Percentiles rank a stretch among this genome's conserved stretches.
phyloP scores from a whole-genome alignment of 2,797 vertebrate species.

The Parotocinclus haroldoi region DNA sequence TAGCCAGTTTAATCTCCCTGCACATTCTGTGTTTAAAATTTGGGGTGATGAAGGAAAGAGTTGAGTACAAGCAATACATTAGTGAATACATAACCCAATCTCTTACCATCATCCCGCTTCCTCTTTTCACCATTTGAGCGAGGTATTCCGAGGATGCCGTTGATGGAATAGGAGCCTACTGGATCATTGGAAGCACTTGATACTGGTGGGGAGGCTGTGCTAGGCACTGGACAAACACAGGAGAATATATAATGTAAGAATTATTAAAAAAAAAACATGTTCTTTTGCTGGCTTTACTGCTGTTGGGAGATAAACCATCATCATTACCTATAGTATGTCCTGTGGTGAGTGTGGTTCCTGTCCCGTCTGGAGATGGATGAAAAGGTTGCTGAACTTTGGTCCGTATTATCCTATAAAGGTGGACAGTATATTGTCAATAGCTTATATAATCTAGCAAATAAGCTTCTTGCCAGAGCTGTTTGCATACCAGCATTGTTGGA shows the following conservation, averaged over 20 bases:
- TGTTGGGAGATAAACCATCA: conserved; percentile 1
- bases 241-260: conserved; percentile 15
- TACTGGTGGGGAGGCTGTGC: conserved; percentile 94
- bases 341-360: conserved; percentile 83
- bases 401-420: conserved; percentile 90
- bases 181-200: conserved; percentile 98
- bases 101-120: conserved; percentile 98
- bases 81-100: conserved; percentile 50
- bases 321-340: conserved; percentile 96
- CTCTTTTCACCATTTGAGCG: conserved; percentile 98
- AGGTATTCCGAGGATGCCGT: conserved; percentile 98
- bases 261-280: neutral
- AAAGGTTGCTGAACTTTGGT: conserved; percentile 99
- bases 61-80: conserved; percentile 36
- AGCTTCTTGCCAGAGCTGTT: conserved; percentile 43
- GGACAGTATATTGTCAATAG: conserved; percentile 40
- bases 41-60: conserved; percentile 42
- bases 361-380: conserved; percentile 94
- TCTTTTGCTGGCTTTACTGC: neutral
- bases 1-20: too few species aligned
- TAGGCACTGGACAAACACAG: conserved; percentile 79
- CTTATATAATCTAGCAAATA: neutral
- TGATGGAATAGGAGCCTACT: conserved; percentile 99
- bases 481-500: conserved; percentile 45
- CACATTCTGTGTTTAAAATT: too few species aligned